Base-by-base conservation (phyloP, 2,888 invertebrate genomes). In the Macrophya alboannulata region DNA sequence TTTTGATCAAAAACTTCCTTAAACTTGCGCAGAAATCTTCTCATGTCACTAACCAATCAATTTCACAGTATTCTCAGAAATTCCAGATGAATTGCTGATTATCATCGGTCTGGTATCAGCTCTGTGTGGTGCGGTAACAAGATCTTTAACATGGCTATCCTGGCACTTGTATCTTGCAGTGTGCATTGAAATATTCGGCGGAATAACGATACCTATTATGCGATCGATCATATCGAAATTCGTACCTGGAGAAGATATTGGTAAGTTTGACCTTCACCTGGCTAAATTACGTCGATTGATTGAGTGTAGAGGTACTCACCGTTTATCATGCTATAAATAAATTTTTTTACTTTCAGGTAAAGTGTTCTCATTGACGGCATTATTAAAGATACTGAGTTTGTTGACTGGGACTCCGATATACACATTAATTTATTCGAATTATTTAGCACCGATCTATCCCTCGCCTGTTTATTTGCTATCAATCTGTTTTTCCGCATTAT, bases 291-390 rank as follows among this genome's bases (percentile, higher is more conserved):
- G 1, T 9, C 25, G 21, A 31, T 37, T 40, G 9, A 31, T 21
- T 4, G 8, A 37, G 15, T 31, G 31, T 31, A 31, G 1, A 31
- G 31, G 3, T 31, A 3, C 31, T 31, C 31, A 31, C 31, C 31
- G 31, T 31, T 31, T 3, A 31, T 31, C 31, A 31, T 31, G 3
- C 31, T 31, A 31, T 31, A 31, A 55, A 15, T 5, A 2, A 51
- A 55, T 55, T 8, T 9, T 0, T 31, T 31, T 0, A 77, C 12
- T 55, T 89, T 15, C 87, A 92, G 96, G 96, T 3, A 96, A 96
- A 93, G 95, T 97, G 43, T 97, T 97, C 91, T 95, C 97, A 0
- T 93, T 97, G 84, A 95, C 96, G 90, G 95, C 96, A 45, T 95
- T 96, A 4, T 90, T 96, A 40, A 97, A 97, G 93, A 95, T 96